Evolutionary conservation across 2,797 vertebrate genomes (phyloP).

Genomic region (Heterohyrax brucei): DNA sequence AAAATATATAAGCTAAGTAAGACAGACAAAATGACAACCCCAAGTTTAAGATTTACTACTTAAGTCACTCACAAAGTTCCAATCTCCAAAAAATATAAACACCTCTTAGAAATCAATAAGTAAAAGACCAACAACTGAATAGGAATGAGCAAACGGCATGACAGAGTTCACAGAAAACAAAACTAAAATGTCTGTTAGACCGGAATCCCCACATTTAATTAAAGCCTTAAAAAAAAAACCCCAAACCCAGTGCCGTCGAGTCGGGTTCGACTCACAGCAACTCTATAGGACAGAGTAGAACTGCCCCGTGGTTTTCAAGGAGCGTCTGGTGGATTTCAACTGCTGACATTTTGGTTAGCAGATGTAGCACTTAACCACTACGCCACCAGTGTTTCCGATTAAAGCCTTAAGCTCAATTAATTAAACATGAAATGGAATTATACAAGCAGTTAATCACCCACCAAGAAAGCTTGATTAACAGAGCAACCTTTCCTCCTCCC

Average conservation of each 20-base stretch:
- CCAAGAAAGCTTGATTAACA: slow-evolving; percentile 87
- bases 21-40: neutral
- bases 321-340: too few relatives aligned
- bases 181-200: neutral
- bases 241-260: too few relatives aligned
- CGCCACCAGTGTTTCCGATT: neutral
- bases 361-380: too few relatives aligned
- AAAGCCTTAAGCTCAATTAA: slow-evolving; percentile 84
- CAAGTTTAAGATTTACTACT: neutral
- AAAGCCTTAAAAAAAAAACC: slow-evolving; percentile 76
- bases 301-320: too few relatives aligned
- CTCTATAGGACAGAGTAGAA: too few relatives aligned
- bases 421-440: slow-evolving; percentile 68
- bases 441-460: slow-evolving; percentile 89
- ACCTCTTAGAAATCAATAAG: neutral
- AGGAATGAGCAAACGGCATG: neutral
- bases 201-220: slow-evolving; percentile 86
- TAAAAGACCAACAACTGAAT: neutral
- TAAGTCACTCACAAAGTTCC: neutral
- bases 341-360: too few relatives aligned
- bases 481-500: slow-evolving; percentile 89
- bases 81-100: neutral
- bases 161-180: neutral
- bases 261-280: too few relatives aligned
- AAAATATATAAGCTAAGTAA: neutral